A percentile compares a stretch with the other conserved stretches of the same genome.
These are phyloP conservation scores for Thunnus thynnus DNA, from an alignment of 2,113 vertebrate genomes.

Conservation along the genomic window DNA sequence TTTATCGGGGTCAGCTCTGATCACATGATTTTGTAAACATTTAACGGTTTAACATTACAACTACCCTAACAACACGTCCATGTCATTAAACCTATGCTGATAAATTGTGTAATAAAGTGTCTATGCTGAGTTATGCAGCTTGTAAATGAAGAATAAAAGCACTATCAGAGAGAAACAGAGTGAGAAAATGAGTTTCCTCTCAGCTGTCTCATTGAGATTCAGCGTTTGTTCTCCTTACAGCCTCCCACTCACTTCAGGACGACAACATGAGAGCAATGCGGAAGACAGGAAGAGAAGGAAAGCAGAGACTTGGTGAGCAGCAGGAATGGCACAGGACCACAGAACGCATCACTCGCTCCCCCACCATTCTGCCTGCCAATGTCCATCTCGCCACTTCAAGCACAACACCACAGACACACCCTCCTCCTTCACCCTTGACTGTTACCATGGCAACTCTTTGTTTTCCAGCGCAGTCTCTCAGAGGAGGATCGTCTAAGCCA, in stretches of 20 bases:
- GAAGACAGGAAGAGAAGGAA: slow-evolving; percentile 60
- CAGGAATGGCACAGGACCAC: slow-evolving; percentile 64
- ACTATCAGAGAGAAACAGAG: slow-evolving; percentile 54
- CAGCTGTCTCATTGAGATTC: slow-evolving; percentile 83
- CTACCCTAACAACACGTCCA: slow-evolving; percentile 28
- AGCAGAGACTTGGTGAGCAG: slow-evolving; percentile 56
- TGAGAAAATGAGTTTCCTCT: slow-evolving; percentile 70
- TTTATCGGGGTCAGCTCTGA: slow-evolving; percentile 48
- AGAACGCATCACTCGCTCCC: slow-evolving; percentile 32
- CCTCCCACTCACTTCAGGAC: slow-evolving; percentile 77
- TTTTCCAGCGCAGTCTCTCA: slow-evolving; percentile 64
- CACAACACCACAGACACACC: slow-evolving; percentile 67
- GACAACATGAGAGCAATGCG: slow-evolving; percentile 65
- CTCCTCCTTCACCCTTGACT: slow-evolving; percentile 76
- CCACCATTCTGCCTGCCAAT: slow-evolving; percentile 62
- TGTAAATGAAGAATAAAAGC: slow-evolving; percentile 63
- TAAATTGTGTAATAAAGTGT: slow-evolving; percentile 49
- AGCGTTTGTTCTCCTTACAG: slow-evolving; percentile 72
- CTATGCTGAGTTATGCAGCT: slow-evolving; percentile 33
- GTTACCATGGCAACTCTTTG: slow-evolving; percentile 77
- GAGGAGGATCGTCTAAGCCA: slow-evolving; percentile 52
- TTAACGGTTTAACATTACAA: slow-evolving; percentile 35
- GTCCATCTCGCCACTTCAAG: slow-evolving; percentile 67
- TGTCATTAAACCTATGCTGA: slow-evolving; percentile 49
- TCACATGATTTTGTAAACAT: slow-evolving; percentile 49